Base-by-base conservation (phyloP, 2,888 invertebrate genomes). In the Ptychoptera albimana region DNA sequence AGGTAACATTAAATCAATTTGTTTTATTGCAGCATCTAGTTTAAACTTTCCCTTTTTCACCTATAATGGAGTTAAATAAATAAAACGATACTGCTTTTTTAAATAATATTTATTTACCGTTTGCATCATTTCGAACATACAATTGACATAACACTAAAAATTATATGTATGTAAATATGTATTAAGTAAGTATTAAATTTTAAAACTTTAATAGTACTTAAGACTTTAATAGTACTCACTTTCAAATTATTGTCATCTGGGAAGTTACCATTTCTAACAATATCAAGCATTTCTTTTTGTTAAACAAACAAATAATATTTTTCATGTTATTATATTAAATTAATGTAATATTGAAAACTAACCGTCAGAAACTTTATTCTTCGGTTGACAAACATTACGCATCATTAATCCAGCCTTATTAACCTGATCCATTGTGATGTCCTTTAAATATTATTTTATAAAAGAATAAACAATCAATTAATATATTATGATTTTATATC, bases 371-470 rank as follows among this genome's bases (percentile, higher is more conserved):
- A 64, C 68, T 52, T 73, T 72, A 45, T 69, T 70, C 63, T 80
- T 82, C 2, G 75, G 73, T 47, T 72, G 65, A 51, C 81, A 81
- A 1, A 73, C 64, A 54, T 77, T 78, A 39, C 79, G 64, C 62
- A 81, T 70, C 54, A 75, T 64, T 57, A 71, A 75, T 1, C 72
- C 72, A 0, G 79, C 72, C 13, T 73, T 69, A 53, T 59, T 70
- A 55, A 82, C 65, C 60, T 81, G 81, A 45, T 77, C 75, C 61
- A 68, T 55, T 1, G 63, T 63, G 3, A 57, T 16, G 3, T 11
- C 12, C 43, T 43, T 13, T 37, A n/a, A 29, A 30, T 6, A 35
- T 9, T 15, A 41, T 10, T 7, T 32, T 32, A n/a, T 32, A 7
- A n/a, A 7, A 11, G 3, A 32, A 3, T 7, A 32, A 32, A 8